Evolutionary conservation across 2,888 invertebrate genomes (phyloP), one percentile per base, ranked within the genome.

Genomic region (Netelia inedita): DNA sequence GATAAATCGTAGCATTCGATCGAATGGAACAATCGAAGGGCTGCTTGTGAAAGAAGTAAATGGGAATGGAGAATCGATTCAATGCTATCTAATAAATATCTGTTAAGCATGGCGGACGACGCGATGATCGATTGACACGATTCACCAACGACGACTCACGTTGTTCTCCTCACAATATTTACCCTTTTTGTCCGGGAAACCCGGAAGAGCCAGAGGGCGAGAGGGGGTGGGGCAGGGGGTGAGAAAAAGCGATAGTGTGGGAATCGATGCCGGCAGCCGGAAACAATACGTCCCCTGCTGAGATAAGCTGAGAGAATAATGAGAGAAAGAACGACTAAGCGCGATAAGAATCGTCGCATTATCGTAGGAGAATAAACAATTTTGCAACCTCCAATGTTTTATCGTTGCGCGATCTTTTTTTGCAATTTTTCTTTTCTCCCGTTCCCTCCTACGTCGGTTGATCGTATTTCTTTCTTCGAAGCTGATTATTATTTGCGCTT

Each of bases 321-420:
- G 66, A 35, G 71, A 66, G 72, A 55, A 55, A 66, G 66, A 72
- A 65, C 46, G 79, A 57, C 21, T 14, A 11, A 23, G 11, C 9
- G 28, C 19, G 65, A 57, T n/a, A 11, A 71, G 10, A 69, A 35
- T 71, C 41, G 50, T 23, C 79, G 43, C 50, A 66, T 79, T 57
- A 79, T 72, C 55, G 71, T 35, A 19, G 65, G 46, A 35, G 11
- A 43, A 79, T 66, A 57, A 57, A 72, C 46, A 66, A 57, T 55
- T 16, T 59, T 61, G 2, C 21, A 41, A n/a, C 43, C 23, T 68
- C n/a, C 23, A 43, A n/a, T 46, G 50, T 41, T 55, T 28, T n/a
- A 59, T 63, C n/a, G 61, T 43, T 74, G 21, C 5, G 46, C 21
- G 57, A 59, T 21, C 57, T 8, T 59, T 61, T 61, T 61, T 55